Conservation (phyloP, 2,113 vertebrate genomes). For the Ascaphus truei region DNA sequence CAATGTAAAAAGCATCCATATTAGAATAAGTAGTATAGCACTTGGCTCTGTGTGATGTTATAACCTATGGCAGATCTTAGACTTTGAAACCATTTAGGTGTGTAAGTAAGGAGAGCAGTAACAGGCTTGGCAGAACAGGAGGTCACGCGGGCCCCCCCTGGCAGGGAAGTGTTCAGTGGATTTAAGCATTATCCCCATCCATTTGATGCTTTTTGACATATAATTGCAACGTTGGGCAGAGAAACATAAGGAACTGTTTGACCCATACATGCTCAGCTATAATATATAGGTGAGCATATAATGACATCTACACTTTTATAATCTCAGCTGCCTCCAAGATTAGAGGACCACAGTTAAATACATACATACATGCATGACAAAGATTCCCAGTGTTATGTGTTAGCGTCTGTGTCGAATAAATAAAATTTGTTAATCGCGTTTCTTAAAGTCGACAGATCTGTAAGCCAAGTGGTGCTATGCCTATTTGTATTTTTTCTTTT, state of each 20-base stretch:
- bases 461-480: too few species aligned
- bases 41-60: too few species aligned
- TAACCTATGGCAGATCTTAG: too few species aligned
- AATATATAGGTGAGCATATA: neutral
- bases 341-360: neutral
- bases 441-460: too few species aligned
- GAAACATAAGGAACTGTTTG: neutral
- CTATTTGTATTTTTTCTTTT: too few species aligned
- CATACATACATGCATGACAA: neutral
- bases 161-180: conserved; percentile 4
- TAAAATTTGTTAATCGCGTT: neutral
- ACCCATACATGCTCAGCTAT: neutral
- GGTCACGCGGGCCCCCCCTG: neutral
- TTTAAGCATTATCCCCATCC: conserved; percentile 5
- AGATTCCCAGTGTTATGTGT: neutral
- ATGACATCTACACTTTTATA: neutral
- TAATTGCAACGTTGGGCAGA: neutral
- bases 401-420: neutral
- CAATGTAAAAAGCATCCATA: too few species aligned
- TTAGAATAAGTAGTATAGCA: too few species aligned
- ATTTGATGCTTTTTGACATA: conserved; percentile 1
- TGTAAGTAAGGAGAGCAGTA: conserved; percentile 13
- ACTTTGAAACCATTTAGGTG: too few species aligned
- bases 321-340: neutral
- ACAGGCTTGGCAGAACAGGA: neutral